Conservation (phyloP, 2,888 invertebrate species). For the Pharmacophagus antenor region DNA sequence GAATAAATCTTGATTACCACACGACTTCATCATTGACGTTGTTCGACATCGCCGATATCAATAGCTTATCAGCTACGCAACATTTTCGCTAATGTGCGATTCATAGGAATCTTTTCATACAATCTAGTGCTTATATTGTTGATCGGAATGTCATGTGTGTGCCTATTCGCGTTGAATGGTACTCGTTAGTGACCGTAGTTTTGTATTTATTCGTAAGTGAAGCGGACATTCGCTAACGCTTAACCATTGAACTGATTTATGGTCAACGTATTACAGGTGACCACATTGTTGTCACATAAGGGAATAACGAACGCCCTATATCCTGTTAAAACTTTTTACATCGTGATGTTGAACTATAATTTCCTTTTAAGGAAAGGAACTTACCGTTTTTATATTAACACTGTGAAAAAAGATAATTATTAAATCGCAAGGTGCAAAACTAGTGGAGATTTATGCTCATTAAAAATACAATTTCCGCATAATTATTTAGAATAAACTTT, state of each 20-base stretch:
- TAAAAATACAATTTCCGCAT: too few species aligned
- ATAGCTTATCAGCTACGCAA: slow-evolving; percentile 30
- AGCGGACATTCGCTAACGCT: slow-evolving; percentile 62
- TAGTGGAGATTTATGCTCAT: too few species aligned
- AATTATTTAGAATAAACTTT: too few species aligned
- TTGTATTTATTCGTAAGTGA: slow-evolving; percentile 58
- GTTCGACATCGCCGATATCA: slow-evolving; percentile 22
- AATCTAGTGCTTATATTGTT: slow-evolving; percentile 36
- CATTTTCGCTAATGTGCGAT: slow-evolving; percentile 44
- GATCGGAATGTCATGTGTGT: slow-evolving; percentile 41
- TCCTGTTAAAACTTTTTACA: slow-evolving; percentile 32
- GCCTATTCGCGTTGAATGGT: slow-evolving; percentile 61
- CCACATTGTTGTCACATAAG: slow-evolving; percentile 37
- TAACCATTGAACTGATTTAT: slow-evolving; percentile 62
- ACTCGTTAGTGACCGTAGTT: slow-evolving; percentile 65
- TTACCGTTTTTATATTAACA: slow-evolving; percentile 13
- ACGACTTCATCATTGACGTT: slow-evolving; percentile 6
- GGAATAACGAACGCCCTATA: slow-evolving; percentile 29
- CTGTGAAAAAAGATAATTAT: slow-evolving; percentile 5
- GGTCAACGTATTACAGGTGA: slow-evolving; percentile 30
- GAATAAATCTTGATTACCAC: slow-evolving; percentile 21
- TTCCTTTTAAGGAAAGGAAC: slow-evolving; percentile 13
- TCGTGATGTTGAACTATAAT: slow-evolving; percentile 30
- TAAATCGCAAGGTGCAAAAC: background rate
- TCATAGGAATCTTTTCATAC: slow-evolving; percentile 35